Percentiles rank a stretch among this genome's conserved stretches.
These are phyloP conservation scores for Hirtodrosophila cameraria DNA, from an alignment of 2,888 invertebrate genomes.

Conservation along the genomic window DNA sequence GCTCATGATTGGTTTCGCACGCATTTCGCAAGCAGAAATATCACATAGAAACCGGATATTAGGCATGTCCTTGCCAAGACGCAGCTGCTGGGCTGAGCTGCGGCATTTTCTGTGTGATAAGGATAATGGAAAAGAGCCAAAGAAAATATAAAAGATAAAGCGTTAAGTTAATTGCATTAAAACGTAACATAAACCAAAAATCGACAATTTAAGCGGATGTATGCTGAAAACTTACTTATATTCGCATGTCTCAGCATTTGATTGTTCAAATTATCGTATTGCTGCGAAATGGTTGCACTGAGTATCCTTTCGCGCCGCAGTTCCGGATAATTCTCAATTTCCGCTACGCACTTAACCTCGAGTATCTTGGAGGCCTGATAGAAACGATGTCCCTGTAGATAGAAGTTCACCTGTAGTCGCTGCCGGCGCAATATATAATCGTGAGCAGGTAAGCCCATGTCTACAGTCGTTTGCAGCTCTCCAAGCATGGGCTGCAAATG, in stretches of 20 bases:
- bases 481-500: slow-evolving; percentile 78
- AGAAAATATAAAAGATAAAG: background rate
- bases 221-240: slow-evolving; percentile 59
- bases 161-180: background rate
- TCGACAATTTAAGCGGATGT: background rate
- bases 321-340: slow-evolving; percentile 83
- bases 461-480: slow-evolving; percentile 82
- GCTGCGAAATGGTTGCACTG: slow-evolving; percentile 80
- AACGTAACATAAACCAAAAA: background rate
- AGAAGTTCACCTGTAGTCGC: slow-evolving; percentile 83
- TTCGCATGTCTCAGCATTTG: slow-evolving; percentile 82
- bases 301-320: slow-evolving; percentile 80
- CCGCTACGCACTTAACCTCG: slow-evolving; percentile 83
- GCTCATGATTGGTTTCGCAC: slow-evolving; percentile 72
- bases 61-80: slow-evolving; percentile 44
- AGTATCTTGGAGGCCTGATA: slow-evolving; percentile 79
- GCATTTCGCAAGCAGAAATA: slow-evolving; percentile 58
- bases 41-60: slow-evolving; percentile 60
- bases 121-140: background rate
- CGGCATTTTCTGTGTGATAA: slow-evolving; percentile 51
- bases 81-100: slow-evolving; percentile 32
- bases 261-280: slow-evolving; percentile 83
- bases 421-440: slow-evolving; percentile 82
- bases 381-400: slow-evolving; percentile 82
- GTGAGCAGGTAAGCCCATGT: slow-evolving; percentile 82